These are phyloP conservation scores for Hycleus phaleratus DNA, from an alignment of 1,140 invertebrate genomes.

Conservation along the genomic window DNA sequence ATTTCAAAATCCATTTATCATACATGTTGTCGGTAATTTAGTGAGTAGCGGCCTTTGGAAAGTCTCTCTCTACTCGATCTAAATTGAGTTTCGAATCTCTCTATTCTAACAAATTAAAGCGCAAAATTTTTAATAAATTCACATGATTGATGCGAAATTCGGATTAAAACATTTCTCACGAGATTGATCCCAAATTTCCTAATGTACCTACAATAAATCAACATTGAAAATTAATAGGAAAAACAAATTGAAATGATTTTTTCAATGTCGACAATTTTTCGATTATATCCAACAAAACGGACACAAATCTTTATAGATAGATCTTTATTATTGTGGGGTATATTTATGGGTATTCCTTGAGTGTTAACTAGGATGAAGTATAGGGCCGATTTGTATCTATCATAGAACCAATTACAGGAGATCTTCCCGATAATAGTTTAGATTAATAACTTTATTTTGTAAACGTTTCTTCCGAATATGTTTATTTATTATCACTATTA, in stretches of 20 bases:
- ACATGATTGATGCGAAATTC: not conserved
- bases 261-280: not conserved
- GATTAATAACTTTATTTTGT: slow-evolving; percentile 33
- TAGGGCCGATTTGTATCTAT: slow-evolving; percentile 29
- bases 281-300: not conserved
- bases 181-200: not conserved
- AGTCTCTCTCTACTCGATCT: slow-evolving; percentile 5
- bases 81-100: not conserved
- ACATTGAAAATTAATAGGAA: not conserved
- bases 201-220: not conserved
- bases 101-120: no score
- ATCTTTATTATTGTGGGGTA: not conserved
- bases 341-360: not conserved
- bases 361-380: slow-evolving; percentile 23
- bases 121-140: slow-evolving; percentile 1
- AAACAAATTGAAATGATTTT: not conserved
- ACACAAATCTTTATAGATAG: not conserved
- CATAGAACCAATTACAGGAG: slow-evolving; percentile 28
- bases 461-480: slow-evolving; percentile 8
- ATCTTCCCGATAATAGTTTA: slow-evolving; percentile 30
- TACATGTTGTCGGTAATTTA: slow-evolving; percentile 17
- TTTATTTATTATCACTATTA: not conserved
- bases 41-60: slow-evolving; percentile 3
- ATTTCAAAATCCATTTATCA: slow-evolving; percentile 33
- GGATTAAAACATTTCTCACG: not conserved